Evolutionary conservation across 64 coral and sea anemone species (phyloP).

Genomic region (Pachyseris speciosa): DNA sequence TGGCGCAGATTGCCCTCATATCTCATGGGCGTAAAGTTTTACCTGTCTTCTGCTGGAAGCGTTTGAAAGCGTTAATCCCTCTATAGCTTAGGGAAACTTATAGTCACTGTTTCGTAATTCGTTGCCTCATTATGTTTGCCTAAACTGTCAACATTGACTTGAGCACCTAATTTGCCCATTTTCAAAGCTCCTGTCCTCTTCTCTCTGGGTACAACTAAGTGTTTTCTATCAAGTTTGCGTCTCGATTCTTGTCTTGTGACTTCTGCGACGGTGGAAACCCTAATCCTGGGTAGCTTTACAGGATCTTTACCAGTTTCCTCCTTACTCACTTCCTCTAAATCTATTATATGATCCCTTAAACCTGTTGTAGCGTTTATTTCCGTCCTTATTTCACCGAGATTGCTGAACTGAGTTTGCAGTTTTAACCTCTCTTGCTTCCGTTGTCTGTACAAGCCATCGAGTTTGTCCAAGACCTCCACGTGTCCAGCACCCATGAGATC

Average conservation of each 20-base stretch:
- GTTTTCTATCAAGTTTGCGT: conserved; percentile 2
- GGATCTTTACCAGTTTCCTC: conserved; percentile 43
- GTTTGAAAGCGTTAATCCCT: background rate
- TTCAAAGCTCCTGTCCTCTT: background rate
- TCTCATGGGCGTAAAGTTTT: no score
- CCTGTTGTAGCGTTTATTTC: conserved; percentile 11
- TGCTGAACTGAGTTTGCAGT: conserved; percentile 48
- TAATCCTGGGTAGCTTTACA: conserved; percentile 18
- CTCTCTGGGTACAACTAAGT: conserved; percentile 17
- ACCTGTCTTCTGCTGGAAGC: no score
- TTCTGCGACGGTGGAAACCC: conserved; percentile 8
- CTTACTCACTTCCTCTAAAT: background rate
- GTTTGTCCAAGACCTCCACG: conserved; percentile 70
- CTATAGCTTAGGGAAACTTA: background rate
- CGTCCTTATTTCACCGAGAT: conserved; percentile 14
- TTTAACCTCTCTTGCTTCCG: conserved; percentile 66
- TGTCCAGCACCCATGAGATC: conserved; percentile 56
- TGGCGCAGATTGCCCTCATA: no score
- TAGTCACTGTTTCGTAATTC: background rate
- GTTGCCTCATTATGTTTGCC: background rate
- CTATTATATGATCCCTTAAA: conserved; percentile 1
- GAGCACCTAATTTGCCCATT: background rate
- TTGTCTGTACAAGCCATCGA: conserved; percentile 65
- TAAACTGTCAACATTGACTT: background rate
- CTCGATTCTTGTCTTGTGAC: background rate